Base-by-base conservation (phyloP, 2,888 invertebrate genomes). In the Dasypogon diadema region DNA sequence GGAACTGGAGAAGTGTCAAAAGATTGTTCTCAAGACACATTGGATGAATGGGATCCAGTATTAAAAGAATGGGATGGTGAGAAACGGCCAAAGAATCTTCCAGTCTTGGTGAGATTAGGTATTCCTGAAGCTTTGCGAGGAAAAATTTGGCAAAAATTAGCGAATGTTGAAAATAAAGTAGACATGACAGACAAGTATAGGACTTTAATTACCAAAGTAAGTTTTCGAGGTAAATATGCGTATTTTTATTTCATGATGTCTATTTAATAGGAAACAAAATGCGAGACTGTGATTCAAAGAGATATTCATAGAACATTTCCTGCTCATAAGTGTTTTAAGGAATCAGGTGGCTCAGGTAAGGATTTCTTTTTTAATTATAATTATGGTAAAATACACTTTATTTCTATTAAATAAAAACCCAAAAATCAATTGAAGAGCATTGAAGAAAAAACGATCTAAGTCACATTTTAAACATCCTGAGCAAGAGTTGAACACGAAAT, bases 251-350 rank as follows among this genome's bases (percentile, higher is more conserved):
- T n/a, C n/a, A n/a, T n/a, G n/a, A n/a, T n/a, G n/a, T n/a, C 78
- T n/a, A 79, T 82, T 14, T 82, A 1, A 12, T n/a, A 98, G 96
- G 98, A 98, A 80, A 97, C 97, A 81, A 92, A 93, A 70, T 96
- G 95, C 85, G 99, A 99, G 84, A 92, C 94, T 81, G 96, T 98
- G 76, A 99, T 99, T 82, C 92, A 95, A 82, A 90, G 99, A 74
- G 99, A 99, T 86, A 98, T 99, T 79, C 97, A 98, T 80, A 91
- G 99, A 80, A 99, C 99, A 34, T 99, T 99, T 88, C 99, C 99
- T 8, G 99, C 98, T 34, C 98, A 99, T 87, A 97, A 98, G 83
- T 97, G 93, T 87, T 99, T 99, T 88, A 95, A 95, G 85, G 97
- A 98, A 86, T 93, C 92, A 24, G 97, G 98, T 55, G 99, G 98